Conservation (phyloP, 2,888 invertebrate species). For the Neoaliturus tenellus region DNA sequence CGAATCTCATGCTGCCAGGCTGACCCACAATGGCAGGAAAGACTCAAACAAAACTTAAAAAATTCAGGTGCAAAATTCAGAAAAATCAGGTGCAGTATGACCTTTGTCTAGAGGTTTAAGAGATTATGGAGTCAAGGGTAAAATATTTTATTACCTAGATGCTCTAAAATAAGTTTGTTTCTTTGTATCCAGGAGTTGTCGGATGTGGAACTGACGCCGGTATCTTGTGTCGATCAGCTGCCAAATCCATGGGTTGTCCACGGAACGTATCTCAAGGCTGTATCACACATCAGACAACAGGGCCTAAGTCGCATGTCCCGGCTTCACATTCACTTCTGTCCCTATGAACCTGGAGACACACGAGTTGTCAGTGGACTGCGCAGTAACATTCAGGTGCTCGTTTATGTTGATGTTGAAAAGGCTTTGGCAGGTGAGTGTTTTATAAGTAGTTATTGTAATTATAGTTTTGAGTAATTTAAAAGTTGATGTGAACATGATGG, state of each 20-base stretch:
- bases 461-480: too few species aligned
- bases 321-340: constrained; percentile 44
- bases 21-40: too few species aligned
- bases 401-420: constrained; percentile 29
- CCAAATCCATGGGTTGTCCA: constrained; percentile 32
- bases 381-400: constrained; percentile 24
- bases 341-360: constrained; percentile 26
- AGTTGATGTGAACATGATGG: too few species aligned
- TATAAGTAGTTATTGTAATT: neutral
- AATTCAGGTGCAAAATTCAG: too few species aligned
- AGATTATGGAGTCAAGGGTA: too few species aligned
- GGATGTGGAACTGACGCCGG: neutral
- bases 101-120: too few species aligned
- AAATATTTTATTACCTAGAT: too few species aligned
- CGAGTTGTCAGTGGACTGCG: constrained; percentile 27
- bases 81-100: too few species aligned
- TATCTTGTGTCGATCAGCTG: neutral
- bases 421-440: constrained; percentile 34
- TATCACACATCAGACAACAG: constrained; percentile 12
- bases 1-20: too few species aligned
- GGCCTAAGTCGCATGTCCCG: constrained; percentile 48
- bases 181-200: neutral
- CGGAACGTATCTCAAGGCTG: constrained; percentile 20
- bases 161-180: neutral
- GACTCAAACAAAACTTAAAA: too few species aligned